Evolutionary conservation across 2,797 vertebrate genomes (phyloP).

Genomic region (Otus scops): DNA sequence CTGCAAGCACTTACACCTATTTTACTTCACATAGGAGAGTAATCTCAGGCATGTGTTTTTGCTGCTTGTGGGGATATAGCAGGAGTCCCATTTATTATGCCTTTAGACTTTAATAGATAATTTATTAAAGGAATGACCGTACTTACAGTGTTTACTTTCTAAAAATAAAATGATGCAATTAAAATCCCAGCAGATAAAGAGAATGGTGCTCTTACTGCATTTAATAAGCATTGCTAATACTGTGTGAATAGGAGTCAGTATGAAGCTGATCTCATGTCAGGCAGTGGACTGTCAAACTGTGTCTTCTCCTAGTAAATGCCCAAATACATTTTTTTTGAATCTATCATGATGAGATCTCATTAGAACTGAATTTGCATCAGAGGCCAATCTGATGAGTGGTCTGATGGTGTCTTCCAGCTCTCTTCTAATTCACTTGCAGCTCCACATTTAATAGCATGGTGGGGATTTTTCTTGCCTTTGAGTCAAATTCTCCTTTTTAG

Average conservation of each 20-base stretch:
- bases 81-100: neutral
- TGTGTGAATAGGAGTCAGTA: neutral
- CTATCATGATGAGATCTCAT: neutral
- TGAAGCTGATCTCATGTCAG: neutral
- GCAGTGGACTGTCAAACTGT: neutral
- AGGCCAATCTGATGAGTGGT: neutral
- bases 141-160: neutral
- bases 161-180: neutral
- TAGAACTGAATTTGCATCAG: neutral
- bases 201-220: neutral
- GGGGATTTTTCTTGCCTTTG: neutral
- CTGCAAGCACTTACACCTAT: neutral
- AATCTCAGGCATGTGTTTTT: neutral
- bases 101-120: neutral
- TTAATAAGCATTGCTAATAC: neutral
- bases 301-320: neutral
- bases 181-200: neutral
- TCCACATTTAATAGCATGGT: neutral
- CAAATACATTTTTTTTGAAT: neutral
- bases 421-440: neutral
- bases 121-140: neutral
- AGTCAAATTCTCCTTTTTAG: neutral
- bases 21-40: neutral
- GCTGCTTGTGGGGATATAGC: neutral
- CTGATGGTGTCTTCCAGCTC: neutral